Base-by-base conservation (phyloP, 2,797 vertebrate genomes). In the Sardinella longiceps region DNA sequence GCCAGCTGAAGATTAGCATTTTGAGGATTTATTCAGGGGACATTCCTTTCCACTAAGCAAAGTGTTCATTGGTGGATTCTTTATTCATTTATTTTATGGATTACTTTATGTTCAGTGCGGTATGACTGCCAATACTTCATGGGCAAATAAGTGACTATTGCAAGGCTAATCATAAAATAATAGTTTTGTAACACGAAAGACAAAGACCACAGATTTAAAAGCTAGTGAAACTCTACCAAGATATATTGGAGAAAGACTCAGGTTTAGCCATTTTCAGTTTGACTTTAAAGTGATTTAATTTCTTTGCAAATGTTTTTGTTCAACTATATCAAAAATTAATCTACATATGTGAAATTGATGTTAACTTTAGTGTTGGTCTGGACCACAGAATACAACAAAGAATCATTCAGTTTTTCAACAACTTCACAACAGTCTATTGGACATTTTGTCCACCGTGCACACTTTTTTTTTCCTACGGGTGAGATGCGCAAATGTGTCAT, bases 381-480 rank as follows among this genome's bases (percentile, higher is more conserved):
- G 70, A 43, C 70, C 37, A 43, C 70, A 43, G 70, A 77, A 77
- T 23, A 77, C 39, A 77, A 43, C 5, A 9, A 39, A 39, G 15
- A 33, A 77, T 77, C 18, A 43, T 39, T 20, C 33, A 33, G 30
- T 20, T 74, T 39, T 77, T 77, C 70, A 77, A 39, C 20, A 77
- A 74, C 33, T 37, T 20, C 20, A 74, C 70, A 43, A 25, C 33
- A 14, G 25, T 74, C 30, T 37, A 77, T 43, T 77, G 39, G 70
- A 39, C 18, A 43, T 77, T 70, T 39, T 39, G 33, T 77, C 37
- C 37, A 39, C 7, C 23, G 70, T 77, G 70, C 70, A 43, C 37
- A 39, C 15, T 77, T 77, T 77, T 23, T 77, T 39, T 77, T 70
- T 70, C 33, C 70, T 77, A 77, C 70, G 70, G 70, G 70, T 77